phyloP scores from a whole-genome alignment of 2,888 invertebrate species.

The Tachystola acroxantha region DNA sequence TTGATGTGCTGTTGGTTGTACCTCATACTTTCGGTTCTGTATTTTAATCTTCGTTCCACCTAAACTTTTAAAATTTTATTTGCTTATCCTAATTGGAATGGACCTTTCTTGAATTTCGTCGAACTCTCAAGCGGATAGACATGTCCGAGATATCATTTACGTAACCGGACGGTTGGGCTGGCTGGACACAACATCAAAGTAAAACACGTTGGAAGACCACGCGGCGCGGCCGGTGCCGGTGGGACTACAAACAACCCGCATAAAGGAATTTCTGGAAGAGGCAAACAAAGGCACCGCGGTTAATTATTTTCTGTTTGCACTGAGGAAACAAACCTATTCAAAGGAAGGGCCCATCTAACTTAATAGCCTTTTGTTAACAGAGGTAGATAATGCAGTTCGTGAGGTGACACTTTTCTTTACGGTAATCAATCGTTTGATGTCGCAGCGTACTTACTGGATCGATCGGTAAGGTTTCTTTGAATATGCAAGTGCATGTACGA shows the following conservation, averaged over 20 bases:
- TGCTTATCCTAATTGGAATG: no score
- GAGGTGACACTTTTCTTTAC: background rate
- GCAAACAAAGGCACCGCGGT: constrained; percentile 57
- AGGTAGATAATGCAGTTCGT: constrained; percentile 25
- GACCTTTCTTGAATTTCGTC: background rate
- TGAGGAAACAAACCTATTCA: constrained; percentile 50
- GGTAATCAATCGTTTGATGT: background rate
- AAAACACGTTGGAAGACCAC: background rate
- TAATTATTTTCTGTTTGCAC: constrained; percentile 61
- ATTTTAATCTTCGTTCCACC: no score
- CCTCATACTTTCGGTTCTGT: no score
- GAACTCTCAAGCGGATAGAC: background rate
- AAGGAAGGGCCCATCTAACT: constrained; percentile 36
- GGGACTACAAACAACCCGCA: constrained; percentile 33
- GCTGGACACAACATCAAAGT: constrained; percentile 8
- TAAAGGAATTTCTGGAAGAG: constrained; percentile 55
- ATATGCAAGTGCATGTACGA: no score
- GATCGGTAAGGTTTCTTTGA: no score
- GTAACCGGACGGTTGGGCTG: background rate
- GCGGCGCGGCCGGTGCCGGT: constrained; percentile 18
- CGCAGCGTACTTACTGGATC: background rate
- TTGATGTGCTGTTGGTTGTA: no score
- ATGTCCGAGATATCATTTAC: constrained; percentile 1
- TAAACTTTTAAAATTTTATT: no score
- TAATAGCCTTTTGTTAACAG: constrained; percentile 35